Base-by-base conservation (phyloP, 2,797 vertebrate genomes). In the Liparis tanakae region DNA sequence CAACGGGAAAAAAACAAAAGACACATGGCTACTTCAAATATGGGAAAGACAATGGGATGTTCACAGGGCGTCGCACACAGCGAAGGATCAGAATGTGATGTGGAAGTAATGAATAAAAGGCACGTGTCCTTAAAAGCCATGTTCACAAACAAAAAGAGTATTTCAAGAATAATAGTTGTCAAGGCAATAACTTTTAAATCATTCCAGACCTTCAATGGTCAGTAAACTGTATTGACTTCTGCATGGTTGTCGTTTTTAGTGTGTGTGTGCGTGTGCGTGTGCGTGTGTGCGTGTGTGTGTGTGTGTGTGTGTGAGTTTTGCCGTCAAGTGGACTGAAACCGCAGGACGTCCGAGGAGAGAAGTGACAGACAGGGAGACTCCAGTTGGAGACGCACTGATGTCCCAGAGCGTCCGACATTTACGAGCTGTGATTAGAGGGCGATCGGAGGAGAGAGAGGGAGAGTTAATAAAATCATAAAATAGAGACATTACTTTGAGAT, bases 301-400 rank as follows among this genome's bases (percentile, higher is more conserved):
- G 44, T 51, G n/a, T n/a, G n/a, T n/a, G n/a, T n/a, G n/a, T n/a
- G n/a, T n/a, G n/a, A 55, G 20, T 34, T 64, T 30, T 53, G 41
- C 25, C 39, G 55, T 46, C 48, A 43, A 48, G 59, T 37, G 25
- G 53, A 53, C 15, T 57, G 56, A 78, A 83, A 78, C 64, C 60
- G 18, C 14, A 7, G 54, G 50, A 83, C 68, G 65, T 59, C 67
- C 70, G 44, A 51, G 61, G 59, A 72, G 69, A 55, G 70, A 74
- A 81, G 68, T 51, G 68, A 74, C 17, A 66, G 43, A 77, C 66
- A 60, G 51, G 50, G 50, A 71, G 67, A 63, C 83, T 78, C 66
- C 46, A 60, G 56, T 8, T 18, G 34, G 37, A 76, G 46, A 53
- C 2, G 20, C 14, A 53, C 3, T 30, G 54, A 67, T 61, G 70